Evolutionary conservation across 2,113 vertebrate genomes (phyloP).

Genomic region (Crotophaga sulcirostris): DNA sequence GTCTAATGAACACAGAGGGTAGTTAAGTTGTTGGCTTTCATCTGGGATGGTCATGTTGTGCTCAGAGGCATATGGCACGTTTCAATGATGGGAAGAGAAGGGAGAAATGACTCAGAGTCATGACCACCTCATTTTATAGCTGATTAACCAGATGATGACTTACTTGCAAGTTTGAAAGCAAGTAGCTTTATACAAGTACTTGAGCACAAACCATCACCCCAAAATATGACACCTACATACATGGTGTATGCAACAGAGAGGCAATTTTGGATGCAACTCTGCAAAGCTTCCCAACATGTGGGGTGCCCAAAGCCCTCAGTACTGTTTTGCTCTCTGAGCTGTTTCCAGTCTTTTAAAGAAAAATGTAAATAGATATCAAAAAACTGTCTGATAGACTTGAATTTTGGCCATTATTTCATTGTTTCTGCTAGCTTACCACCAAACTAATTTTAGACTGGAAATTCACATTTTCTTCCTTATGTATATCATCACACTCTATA

Average conservation of each 20-base stretch:
- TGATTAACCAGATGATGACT: slow-evolving; percentile 17
- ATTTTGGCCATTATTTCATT: neutral
- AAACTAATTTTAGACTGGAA: neutral
- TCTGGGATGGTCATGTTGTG: neutral
- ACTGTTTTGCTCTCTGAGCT: neutral
- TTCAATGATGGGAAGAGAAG: neutral
- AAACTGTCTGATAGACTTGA: neutral
- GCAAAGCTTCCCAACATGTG: neutral
- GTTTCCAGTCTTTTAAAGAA: neutral
- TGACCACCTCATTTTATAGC: slow-evolving; percentile 12
- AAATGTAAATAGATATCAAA: neutral
- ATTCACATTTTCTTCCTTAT: neutral
- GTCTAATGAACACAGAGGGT: slow-evolving; percentile 32
- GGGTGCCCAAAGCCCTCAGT: neutral
- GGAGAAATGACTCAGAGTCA: neutral
- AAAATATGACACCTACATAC: neutral
- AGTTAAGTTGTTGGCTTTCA: slow-evolving; percentile 10
- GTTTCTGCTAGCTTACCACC: neutral
- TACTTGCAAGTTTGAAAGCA: slow-evolving; percentile 15
- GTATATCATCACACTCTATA: neutral
- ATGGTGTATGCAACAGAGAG: neutral
- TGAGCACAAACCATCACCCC: neutral
- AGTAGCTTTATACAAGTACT: neutral
- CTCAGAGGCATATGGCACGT: slow-evolving; percentile 38
- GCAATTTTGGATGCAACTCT: neutral